Evolutionary conservation across 2,888 invertebrate genomes (phyloP).

Genomic region (Neoitamus cyanurus): DNA sequence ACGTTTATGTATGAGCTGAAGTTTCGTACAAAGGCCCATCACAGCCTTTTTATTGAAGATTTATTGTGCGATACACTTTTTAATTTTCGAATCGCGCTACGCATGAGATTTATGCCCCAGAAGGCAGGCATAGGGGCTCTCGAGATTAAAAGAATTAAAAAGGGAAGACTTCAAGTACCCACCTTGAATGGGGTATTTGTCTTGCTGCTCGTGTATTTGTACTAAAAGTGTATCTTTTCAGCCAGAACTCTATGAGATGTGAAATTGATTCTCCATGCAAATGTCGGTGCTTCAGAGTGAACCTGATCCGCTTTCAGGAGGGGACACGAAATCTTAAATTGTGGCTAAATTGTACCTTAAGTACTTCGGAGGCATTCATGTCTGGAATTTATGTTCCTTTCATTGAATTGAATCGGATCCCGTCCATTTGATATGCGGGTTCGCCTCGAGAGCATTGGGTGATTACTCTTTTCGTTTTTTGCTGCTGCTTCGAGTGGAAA

Average conservation of each 20-base stretch:
- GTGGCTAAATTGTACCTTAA: constrained; percentile 46
- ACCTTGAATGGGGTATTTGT: constrained; percentile 46
- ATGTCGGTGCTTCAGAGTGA: constrained; percentile 41
- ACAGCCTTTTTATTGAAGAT: constrained; percentile 49
- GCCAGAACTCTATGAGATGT: constrained; percentile 48
- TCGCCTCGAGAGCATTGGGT: not conserved
- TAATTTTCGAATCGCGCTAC: constrained; percentile 50
- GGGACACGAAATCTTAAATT: constrained; percentile 44
- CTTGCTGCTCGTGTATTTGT: constrained; percentile 39
- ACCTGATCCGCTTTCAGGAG: constrained; percentile 39
- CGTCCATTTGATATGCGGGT: constrained; percentile 34
- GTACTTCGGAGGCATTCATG: constrained; percentile 38
- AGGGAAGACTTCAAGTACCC: constrained; percentile 42
- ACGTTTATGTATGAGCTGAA: not conserved
- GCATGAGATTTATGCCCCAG: constrained; percentile 48
- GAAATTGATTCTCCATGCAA: constrained; percentile 53
- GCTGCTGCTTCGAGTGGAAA: not conserved
- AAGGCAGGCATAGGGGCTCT: constrained; percentile 37
- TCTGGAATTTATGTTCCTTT: constrained; percentile 42
- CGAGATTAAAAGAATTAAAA: constrained; percentile 44
- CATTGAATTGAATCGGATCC: constrained; percentile 41
- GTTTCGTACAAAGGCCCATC: constrained; percentile 45
- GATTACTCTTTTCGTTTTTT: constrained; percentile 33
- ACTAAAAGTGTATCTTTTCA: constrained; percentile 46
- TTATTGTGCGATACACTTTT: constrained; percentile 52